phyloP scores from a whole-genome alignment of 2,888 invertebrate species.

The Chloroclystis v-ata region DNA sequence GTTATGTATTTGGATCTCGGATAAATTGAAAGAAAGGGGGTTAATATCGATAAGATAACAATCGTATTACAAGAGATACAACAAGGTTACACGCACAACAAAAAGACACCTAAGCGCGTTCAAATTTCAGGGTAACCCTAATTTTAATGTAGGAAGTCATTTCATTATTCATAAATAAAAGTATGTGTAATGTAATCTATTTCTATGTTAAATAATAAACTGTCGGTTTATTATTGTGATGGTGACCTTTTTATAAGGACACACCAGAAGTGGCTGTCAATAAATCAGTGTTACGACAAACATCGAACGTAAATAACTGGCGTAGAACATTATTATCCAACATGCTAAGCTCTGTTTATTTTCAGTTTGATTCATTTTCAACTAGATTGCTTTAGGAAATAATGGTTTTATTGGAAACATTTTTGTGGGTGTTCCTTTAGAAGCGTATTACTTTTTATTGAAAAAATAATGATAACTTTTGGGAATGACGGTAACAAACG shows the following conservation, averaged over 20 bases:
- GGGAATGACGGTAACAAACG: no score
- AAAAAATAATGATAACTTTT: no score
- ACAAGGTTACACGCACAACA: no score
- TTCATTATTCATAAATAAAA: not conserved
- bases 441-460: not conserved
- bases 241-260: constrained; percentile 27
- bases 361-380: constrained; percentile 21
- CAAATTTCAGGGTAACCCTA: not conserved
- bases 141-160: not conserved
- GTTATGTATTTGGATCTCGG: no score
- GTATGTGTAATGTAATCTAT: not conserved
- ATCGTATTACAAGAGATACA: no score
- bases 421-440: constrained; percentile 4
- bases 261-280: constrained; percentile 17
- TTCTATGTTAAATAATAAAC: constrained; percentile 2
- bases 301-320: constrained; percentile 21
- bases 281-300: constrained; percentile 29
- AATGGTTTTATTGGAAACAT: constrained; percentile 11
- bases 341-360: constrained; percentile 21
- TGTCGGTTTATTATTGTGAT: constrained; percentile 12
- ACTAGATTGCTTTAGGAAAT: constrained; percentile 10
- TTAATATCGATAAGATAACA: no score
- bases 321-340: constrained; percentile 21
- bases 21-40: no score
- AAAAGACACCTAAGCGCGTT: not conserved